Conservation (phyloP, 2,797 vertebrate species). For the Sebastes hubbsi region DNA sequence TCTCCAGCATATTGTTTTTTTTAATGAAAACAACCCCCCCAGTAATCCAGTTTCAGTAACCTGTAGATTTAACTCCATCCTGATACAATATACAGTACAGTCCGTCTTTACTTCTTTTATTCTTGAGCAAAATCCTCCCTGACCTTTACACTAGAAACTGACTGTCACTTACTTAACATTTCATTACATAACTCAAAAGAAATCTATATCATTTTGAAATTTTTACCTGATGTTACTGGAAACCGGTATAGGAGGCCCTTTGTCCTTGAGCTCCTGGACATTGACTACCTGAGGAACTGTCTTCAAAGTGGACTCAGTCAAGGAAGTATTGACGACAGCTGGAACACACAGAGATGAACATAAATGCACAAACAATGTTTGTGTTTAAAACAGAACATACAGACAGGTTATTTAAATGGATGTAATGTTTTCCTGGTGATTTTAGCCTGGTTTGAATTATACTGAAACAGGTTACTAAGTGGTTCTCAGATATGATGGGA, state of each 20-base stretch:
- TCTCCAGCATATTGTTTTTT: not conserved
- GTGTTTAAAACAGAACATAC: not conserved
- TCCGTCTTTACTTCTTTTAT: not conserved
- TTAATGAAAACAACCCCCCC: not conserved
- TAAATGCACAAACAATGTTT: not conserved
- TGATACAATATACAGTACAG: not conserved
- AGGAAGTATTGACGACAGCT: conserved; percentile 77
- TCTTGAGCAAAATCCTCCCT: not conserved
- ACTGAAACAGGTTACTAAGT: not conserved
- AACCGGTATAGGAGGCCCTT: conserved; percentile 64
- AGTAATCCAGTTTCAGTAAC: no score
- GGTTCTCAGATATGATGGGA: not conserved
- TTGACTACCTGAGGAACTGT: conserved; percentile 93
- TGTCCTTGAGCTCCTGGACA: conserved; percentile 88
- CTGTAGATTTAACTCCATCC: not conserved
- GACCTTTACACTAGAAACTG: not conserved
- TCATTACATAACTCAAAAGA: not conserved
- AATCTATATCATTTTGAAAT: not conserved
- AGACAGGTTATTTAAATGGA: not conserved
- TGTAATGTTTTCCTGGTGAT: not conserved
- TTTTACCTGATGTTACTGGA: conserved; percentile 84
- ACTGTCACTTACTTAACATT: not conserved
- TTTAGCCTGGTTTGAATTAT: not conserved
- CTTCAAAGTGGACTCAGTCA: conserved; percentile 92
- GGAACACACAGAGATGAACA: not conserved